Percentiles rank a stretch among this genome's conserved stretches.
Evolutionary conservation across 2,888 invertebrate species (phyloP).

Genomic region (Cantharis rustica): DNA sequence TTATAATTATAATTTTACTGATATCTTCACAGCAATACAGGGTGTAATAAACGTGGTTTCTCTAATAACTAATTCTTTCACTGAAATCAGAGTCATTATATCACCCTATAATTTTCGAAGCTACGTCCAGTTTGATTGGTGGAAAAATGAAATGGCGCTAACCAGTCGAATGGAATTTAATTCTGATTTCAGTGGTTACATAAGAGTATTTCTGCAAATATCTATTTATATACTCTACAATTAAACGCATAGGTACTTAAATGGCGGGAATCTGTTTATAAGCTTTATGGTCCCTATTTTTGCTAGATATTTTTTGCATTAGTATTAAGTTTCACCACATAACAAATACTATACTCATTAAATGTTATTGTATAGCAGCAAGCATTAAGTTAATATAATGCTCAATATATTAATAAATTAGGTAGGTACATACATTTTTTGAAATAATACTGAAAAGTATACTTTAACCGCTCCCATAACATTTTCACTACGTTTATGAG

Average conservation of each 20-base stretch:
- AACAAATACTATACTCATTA: conserved; percentile 23
- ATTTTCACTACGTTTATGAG: not conserved
- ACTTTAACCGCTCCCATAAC: not conserved
- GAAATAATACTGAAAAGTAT: conserved; percentile 1
- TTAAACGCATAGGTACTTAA: conserved; percentile 44
- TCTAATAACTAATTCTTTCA: not conserved
- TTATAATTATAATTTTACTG: conserved; percentile 11
- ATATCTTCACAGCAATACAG: conserved; percentile 23
- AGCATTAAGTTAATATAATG: conserved; percentile 32
- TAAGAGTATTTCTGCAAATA: conserved; percentile 24
- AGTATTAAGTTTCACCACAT: conserved; percentile 18
- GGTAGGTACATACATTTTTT: conserved; percentile 7
- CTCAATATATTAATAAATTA: conserved; percentile 25
- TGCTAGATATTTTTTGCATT: conserved; percentile 39
- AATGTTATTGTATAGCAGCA: conserved; percentile 40
- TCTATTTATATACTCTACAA: conserved; percentile 15
- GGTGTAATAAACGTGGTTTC: not conserved
- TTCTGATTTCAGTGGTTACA: not conserved
- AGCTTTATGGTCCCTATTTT: conserved; percentile 50
- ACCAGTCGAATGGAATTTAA: not conserved
- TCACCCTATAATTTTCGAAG: not conserved
- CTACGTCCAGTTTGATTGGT: not conserved
- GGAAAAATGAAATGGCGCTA: not conserved
- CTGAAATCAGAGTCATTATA: not conserved
- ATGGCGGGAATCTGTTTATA: conserved; percentile 47